These are phyloP conservation scores for Tuberolachnus salignus DNA, from an alignment of 2,888 invertebrate genomes.

Conservation along the genomic window DNA sequence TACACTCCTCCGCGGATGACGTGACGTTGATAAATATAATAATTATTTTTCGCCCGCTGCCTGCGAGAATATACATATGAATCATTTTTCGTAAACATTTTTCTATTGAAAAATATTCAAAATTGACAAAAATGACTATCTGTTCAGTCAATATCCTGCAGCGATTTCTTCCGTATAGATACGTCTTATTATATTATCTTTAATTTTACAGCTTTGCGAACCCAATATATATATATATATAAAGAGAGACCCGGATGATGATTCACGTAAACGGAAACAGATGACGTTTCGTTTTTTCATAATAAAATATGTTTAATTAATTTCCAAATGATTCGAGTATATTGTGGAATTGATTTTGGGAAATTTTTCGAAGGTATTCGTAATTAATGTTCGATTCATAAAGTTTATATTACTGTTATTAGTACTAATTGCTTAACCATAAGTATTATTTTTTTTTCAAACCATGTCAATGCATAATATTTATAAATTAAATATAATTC, in stretches of 20 bases:
- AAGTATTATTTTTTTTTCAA: background rate
- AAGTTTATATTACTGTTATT: background rate
- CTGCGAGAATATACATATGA: background rate
- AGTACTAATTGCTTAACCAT: background rate
- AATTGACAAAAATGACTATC: background rate
- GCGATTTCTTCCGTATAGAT: background rate
- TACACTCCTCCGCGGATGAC: slow-evolving; percentile 26
- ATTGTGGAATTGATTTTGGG: no score
- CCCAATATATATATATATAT: no score
- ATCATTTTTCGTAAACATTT: slow-evolving; percentile 21
- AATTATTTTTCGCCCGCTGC: background rate
- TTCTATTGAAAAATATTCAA: background rate
- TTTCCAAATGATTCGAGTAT: no score
- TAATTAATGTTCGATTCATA: slow-evolving; percentile 22
- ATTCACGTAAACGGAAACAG: no score
- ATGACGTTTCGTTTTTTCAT: no score
- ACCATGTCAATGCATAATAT: slow-evolving; percentile 22
- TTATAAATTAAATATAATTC: background rate
- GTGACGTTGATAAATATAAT: slow-evolving; percentile 41
- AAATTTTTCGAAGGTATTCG: background rate
- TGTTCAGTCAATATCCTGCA: background rate
- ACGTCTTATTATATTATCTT: background rate
- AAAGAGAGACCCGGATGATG: no score
- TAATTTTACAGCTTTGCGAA: background rate
- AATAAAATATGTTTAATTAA: no score